A percentile compares a stretch with the other conserved stretches of the same genome.
Conservation (phyloP, 2,888 invertebrate species). For the Alcis repandata region DNA sequence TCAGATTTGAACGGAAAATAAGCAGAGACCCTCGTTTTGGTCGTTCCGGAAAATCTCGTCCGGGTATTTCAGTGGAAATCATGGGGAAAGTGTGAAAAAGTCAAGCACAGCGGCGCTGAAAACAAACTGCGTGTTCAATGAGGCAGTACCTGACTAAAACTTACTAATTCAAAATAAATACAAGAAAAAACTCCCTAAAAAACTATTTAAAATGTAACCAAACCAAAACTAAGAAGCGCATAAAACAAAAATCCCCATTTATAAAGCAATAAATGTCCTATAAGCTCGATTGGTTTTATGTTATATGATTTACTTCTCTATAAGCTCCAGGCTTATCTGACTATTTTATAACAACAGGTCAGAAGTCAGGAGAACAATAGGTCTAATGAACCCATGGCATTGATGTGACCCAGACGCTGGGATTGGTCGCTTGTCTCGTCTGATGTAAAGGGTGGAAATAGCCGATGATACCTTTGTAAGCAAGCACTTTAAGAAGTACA, state of each 20-base stretch:
- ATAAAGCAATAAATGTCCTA: conserved; percentile 45
- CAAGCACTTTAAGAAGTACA: neutral
- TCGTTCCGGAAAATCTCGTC: conserved; percentile 14
- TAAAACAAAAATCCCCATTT: conserved; percentile 46
- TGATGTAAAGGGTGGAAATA: neutral
- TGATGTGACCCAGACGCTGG: neutral
- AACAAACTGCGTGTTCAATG: neutral
- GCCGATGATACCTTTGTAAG: neutral
- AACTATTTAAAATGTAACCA: neutral
- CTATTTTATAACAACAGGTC: too few relatives aligned
- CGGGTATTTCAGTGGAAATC: conserved; percentile 11
- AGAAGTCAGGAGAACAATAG: too few relatives aligned
- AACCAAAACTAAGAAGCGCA: conserved; percentile 30
- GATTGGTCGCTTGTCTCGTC: neutral
- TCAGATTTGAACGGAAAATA: conserved; percentile 42
- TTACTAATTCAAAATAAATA: neutral
- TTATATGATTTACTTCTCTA: conserved; percentile 67
- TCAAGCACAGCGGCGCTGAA: neutral
- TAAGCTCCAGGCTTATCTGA: conserved; percentile 68
- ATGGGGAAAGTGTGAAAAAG: conserved; percentile 1
- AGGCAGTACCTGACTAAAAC: neutral
- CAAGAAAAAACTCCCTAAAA: too few relatives aligned
- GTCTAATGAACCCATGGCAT: too few relatives aligned
- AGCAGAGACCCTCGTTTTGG: conserved; percentile 31
- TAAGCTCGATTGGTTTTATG: conserved; percentile 70